Conservation (phyloP, 1,140 invertebrate species). For the Aphidius ervi region DNA sequence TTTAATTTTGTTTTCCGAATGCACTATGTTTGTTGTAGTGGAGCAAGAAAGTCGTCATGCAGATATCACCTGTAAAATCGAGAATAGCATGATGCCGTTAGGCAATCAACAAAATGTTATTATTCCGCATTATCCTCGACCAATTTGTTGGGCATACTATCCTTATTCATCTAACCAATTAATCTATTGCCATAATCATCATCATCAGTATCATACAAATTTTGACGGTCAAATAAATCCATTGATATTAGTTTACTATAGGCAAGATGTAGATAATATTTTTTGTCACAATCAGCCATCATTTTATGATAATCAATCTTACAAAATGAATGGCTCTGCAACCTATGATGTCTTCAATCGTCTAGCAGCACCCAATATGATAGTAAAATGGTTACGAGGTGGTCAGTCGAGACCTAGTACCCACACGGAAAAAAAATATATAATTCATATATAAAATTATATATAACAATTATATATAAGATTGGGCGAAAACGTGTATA, state of each 20-base stretch:
- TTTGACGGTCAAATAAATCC: not conserved
- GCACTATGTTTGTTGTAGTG: conserved; percentile 51
- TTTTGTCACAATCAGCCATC: too few relatives aligned
- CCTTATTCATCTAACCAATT: conserved; percentile 22
- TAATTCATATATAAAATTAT: too few relatives aligned
- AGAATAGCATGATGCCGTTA: conserved; percentile 40
- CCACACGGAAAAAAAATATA: too few relatives aligned
- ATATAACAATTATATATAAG: too few relatives aligned
- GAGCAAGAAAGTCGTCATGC: conserved; percentile 50
- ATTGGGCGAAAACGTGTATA: too few relatives aligned
- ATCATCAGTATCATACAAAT: not conserved
- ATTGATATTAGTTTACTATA: too few relatives aligned
- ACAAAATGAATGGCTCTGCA: too few relatives aligned
- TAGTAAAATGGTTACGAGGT: too few relatives aligned
- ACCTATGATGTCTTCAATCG: too few relatives aligned
- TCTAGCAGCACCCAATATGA: too few relatives aligned
- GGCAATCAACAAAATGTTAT: conserved; percentile 46
- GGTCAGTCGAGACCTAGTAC: too few relatives aligned
- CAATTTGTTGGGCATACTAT: conserved; percentile 35
- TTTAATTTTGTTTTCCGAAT: conserved; percentile 42
- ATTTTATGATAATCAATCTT: too few relatives aligned
- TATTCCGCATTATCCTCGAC: conserved; percentile 28
- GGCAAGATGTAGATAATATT: not conserved
- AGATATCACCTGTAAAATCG: conserved; percentile 45
- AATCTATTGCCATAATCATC: not conserved